These are phyloP conservation scores for Nasonovia ribisnigri DNA, from an alignment of 2,888 invertebrate species.

Conservation along the genomic window DNA sequence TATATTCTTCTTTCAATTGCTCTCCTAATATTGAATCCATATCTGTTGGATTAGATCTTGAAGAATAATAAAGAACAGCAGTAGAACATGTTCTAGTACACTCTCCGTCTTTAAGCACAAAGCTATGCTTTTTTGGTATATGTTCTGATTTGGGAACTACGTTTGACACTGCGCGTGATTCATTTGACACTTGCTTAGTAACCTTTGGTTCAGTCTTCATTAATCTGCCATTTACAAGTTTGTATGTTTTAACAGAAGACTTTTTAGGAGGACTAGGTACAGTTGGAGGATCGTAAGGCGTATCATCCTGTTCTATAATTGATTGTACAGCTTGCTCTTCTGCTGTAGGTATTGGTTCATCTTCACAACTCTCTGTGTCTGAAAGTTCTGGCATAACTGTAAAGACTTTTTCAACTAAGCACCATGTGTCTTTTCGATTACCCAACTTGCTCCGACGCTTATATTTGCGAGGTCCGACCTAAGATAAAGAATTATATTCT, in stretches of 20 bases:
- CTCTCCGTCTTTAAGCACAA: slow-evolving; percentile 54
- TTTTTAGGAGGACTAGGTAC: slow-evolving; percentile 44
- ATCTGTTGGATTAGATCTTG: slow-evolving; percentile 22
- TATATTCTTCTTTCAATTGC: slow-evolving; percentile 59
- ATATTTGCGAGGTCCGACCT: slow-evolving; percentile 81
- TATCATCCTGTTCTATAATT: slow-evolving; percentile 44
- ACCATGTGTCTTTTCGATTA: slow-evolving; percentile 64
- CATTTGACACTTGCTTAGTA: slow-evolving; percentile 67
- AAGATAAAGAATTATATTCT: slow-evolving; percentile 66
- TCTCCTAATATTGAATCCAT: slow-evolving; percentile 48
- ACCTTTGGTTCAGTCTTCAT: slow-evolving; percentile 66
- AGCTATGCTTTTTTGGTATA: slow-evolving; percentile 39
- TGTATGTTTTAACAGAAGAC: slow-evolving; percentile 65
- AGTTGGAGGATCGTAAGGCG: background rate
- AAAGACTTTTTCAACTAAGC: slow-evolving; percentile 60
- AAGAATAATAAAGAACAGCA: slow-evolving; percentile 32
- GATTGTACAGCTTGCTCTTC: slow-evolving; percentile 66
- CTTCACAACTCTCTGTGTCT: slow-evolving; percentile 66
- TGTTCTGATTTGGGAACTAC: slow-evolving; percentile 65
- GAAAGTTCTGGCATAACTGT: slow-evolving; percentile 66
- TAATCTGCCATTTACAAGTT: slow-evolving; percentile 66
- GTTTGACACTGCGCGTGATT: slow-evolving; percentile 67
- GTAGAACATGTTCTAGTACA: slow-evolving; percentile 56
- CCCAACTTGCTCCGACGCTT: slow-evolving; percentile 81
- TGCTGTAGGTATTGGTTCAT: slow-evolving; percentile 64